A percentile compares a stretch with the other conserved stretches of the same genome.
phyloP scores from a whole-genome alignment of 2,797 vertebrate species.

The Pelodytes ibericus region DNA sequence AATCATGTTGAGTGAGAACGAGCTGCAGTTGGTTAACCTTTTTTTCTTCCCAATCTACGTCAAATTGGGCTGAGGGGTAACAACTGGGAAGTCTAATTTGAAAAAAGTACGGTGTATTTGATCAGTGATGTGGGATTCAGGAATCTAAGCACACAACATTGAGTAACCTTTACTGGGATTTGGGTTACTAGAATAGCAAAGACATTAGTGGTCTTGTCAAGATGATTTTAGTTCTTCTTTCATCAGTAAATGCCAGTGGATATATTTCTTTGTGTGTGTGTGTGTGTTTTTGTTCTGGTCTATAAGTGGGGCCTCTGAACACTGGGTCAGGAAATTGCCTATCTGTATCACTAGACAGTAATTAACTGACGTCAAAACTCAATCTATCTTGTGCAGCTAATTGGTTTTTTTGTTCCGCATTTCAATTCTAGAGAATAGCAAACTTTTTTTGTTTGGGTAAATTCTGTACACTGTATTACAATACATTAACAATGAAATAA shows the following conservation, averaged over 20 bases:
- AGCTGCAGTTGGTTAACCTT: background rate
- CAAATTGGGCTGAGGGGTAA: background rate
- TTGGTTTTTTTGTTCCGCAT: too few species aligned
- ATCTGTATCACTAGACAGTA: background rate
- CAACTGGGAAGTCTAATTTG: background rate
- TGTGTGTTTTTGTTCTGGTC: background rate
- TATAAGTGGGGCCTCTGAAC: background rate
- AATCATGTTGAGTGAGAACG: background rate
- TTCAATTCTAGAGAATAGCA: too few species aligned
- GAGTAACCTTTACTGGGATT: background rate
- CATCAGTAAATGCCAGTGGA: background rate
- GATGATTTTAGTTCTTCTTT: background rate
- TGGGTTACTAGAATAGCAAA: background rate
- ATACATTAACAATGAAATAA: too few species aligned
- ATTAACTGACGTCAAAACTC: background rate
- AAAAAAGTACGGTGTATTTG: background rate
- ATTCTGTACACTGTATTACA: too few species aligned
- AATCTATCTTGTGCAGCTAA: too few species aligned
- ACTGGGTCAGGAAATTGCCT: background rate
- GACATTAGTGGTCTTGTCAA: background rate
- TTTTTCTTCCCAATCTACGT: background rate
- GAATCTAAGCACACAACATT: background rate
- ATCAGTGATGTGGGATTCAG: constrained; percentile 1
- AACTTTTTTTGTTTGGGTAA: too few species aligned
- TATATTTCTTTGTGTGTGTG: background rate